A percentile compares a stretch with the other conserved stretches of the same genome.
These are phyloP conservation scores for Simalia tracyae DNA, from an alignment of 2,797 vertebrate species.

Conservation along the genomic window DNA sequence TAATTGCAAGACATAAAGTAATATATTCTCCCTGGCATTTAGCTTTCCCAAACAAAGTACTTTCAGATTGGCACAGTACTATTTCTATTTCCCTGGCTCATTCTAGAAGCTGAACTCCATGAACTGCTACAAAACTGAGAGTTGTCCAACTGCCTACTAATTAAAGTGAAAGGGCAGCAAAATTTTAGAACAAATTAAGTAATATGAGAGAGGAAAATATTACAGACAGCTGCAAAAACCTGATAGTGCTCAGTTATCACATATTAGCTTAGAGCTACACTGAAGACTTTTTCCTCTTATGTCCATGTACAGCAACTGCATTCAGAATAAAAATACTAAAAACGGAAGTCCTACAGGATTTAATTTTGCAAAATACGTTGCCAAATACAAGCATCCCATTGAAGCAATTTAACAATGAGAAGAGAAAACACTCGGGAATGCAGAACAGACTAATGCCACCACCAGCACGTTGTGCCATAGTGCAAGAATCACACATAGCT, in stretches of 20 bases:
- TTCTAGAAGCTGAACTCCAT: constrained; percentile 15
- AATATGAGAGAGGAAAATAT: neutral
- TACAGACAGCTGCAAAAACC: constrained; percentile 12
- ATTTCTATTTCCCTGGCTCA: constrained; percentile 13
- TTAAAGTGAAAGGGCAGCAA: constrained; percentile 13
- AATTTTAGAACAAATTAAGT: neutral
- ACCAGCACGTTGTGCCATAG: neutral
- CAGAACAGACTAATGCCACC: constrained; percentile 17
- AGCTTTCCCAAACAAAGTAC: constrained; percentile 12
- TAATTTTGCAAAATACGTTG: neutral
- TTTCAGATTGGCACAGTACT: neutral
- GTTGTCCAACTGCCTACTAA: neutral
- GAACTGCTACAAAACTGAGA: constrained; percentile 21
- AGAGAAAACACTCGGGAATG: constrained; percentile 5
- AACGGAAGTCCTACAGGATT: neutral
- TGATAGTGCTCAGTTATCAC: neutral
- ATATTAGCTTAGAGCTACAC: neutral
- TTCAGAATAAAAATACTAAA: neutral
- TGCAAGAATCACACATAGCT: neutral
- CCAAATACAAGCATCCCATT: neutral
- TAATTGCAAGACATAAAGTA: neutral
- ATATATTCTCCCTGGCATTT: neutral
- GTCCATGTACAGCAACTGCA: neutral
- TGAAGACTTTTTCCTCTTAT: neutral
- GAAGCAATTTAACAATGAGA: constrained; percentile 3